phyloP scores from a whole-genome alignment of 2,888 invertebrate species.

The Clistopyga incitator region DNA sequence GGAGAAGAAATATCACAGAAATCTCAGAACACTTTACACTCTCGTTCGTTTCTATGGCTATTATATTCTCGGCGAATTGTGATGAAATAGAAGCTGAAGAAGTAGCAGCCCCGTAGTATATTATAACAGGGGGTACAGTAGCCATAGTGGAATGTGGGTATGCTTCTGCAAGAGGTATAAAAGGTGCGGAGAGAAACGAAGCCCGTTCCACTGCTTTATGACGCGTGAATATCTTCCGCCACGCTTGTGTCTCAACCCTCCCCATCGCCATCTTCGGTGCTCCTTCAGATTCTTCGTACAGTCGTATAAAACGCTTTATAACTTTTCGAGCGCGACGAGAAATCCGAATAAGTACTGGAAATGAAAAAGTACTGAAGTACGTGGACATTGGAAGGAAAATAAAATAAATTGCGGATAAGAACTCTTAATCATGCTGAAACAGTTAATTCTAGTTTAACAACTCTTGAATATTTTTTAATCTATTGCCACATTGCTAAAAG shows the following conservation, averaged over 20 bases:
- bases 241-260: slow-evolving; percentile 54
- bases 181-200: slow-evolving; percentile 58
- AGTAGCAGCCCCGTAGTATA: slow-evolving; percentile 25
- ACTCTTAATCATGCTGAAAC: not conserved
- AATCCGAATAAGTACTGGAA: slow-evolving; percentile 10
- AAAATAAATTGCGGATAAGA: not conserved
- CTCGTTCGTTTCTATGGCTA: slow-evolving; percentile 34
- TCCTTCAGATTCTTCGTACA: slow-evolving; percentile 61
- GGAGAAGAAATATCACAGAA: slow-evolving; percentile 19
- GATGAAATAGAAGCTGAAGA: slow-evolving; percentile 13
- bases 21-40: slow-evolving; percentile 25
- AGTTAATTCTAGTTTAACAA: not conserved
- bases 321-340: slow-evolving; percentile 64
- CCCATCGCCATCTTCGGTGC: slow-evolving; percentile 58
- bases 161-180: slow-evolving; percentile 16
- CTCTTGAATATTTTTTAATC: not conserved
- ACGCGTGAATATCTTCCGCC: slow-evolving; percentile 78
- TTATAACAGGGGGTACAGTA: slow-evolving; percentile 25
- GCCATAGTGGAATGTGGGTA: slow-evolving; percentile 34
- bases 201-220: slow-evolving; percentile 78
- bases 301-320: slow-evolving; percentile 72
- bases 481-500: not conserved
- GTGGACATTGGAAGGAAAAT: slow-evolving; percentile 2
- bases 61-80: slow-evolving; percentile 44
- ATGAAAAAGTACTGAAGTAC: slow-evolving; percentile 8